Conservation (phyloP, 2,797 vertebrate genomes). For the Avahi laniger region DNA sequence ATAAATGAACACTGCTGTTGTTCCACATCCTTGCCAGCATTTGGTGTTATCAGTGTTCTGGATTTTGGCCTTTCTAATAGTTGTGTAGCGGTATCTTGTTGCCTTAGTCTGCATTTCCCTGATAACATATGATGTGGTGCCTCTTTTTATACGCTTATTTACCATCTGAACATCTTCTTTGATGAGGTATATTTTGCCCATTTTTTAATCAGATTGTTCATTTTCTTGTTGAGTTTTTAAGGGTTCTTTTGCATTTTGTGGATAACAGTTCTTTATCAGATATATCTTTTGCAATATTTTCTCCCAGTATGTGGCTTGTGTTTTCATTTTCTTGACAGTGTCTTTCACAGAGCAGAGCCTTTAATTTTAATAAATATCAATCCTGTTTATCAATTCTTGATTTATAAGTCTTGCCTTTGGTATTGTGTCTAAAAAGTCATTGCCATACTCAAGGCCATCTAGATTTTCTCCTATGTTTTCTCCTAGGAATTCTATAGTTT, state of each 20-base stretch:
- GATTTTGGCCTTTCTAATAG: background rate
- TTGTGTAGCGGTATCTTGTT: background rate
- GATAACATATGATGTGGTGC: background rate
- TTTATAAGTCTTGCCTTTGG: background rate
- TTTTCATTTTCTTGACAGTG: background rate
- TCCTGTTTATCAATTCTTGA: background rate
- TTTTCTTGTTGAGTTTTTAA: slow-evolving; percentile 7
- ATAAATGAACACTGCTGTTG: background rate
- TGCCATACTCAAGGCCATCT: background rate
- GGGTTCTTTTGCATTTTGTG: background rate
- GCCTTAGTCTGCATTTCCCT: background rate
- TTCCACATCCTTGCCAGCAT: background rate
- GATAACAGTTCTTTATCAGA: background rate
- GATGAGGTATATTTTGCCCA: background rate
- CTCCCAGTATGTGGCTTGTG: background rate
- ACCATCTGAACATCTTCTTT: background rate
- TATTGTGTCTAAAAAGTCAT: background rate
- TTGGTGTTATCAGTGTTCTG: background rate
- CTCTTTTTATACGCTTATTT: background rate
- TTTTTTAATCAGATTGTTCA: background rate
- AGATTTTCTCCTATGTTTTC: no score
- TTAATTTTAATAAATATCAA: no score
- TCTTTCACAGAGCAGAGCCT: no score
- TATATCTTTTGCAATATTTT: background rate
- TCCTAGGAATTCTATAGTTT: no score